Base-by-base conservation (phyloP, 2,113 vertebrate species). In the Cichladusa arquata region DNA sequence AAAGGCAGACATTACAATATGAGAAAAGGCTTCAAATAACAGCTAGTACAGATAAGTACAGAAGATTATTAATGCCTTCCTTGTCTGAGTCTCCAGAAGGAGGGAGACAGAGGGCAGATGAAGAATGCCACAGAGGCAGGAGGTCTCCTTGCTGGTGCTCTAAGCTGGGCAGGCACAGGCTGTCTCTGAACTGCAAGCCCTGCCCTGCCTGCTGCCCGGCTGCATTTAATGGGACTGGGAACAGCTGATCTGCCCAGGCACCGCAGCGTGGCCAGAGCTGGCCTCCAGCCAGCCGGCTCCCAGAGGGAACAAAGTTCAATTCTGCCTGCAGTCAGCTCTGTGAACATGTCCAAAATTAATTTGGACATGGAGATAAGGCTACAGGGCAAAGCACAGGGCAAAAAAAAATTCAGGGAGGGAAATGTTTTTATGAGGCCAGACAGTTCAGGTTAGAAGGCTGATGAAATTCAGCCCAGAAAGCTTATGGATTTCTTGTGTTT, bases 401-500 rank as follows among this genome's bases (percentile, higher is more conserved):
- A 50, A 73, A 60, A 53, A 28, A 71, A 36, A 19, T 7, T 14
- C 34, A 48, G 19, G 40, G 53, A 76, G 18, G 54, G 12, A 90
- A 87, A 72, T 48, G 64, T 40, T 81, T 90, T 48, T 50, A 76
- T 80, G 79, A 92, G 42, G 62, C 92, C 86, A 83, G 42, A 66
- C 9, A 54, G 72, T 78, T 84, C 77, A 91, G 29, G 51, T 56
- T 82, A 58, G 54, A 66, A 71, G 38, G n/a, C 45, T 70, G 82
- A 53, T 62, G 64, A 92, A 93, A 92, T 70, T 88, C 25, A 70
- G 38, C 29, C 18, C 19, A 92, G 56, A 81, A 90, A 1, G 1
- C 71, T 81, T 83, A 58, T 34, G 29, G 50, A 69, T 65, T 82
- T 90, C 17, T 2, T 69, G 23, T 51, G 23, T 58, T 83, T 90